Evolutionary conservation across 2,113 vertebrate species (phyloP), one percentile per base, ranked within the genome.

Genomic region (Danionella cerebrum): DNA sequence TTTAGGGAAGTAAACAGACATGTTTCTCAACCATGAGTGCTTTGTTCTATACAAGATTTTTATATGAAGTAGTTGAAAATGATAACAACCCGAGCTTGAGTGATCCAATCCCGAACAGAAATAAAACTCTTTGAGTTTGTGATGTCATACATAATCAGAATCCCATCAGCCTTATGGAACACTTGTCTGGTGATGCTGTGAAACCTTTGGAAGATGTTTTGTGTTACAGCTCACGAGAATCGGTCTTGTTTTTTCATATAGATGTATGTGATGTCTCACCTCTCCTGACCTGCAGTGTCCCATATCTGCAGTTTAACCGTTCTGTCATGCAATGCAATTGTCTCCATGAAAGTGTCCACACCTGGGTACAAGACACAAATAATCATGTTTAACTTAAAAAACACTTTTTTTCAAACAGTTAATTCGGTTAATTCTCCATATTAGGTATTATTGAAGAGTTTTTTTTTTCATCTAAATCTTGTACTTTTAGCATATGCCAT

Each of bases 261-360:
- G 2, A 22, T 12, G 1, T 12, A 5, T 2, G 33, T 22, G 45
- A 53, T 44, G 12, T 47, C 5, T 74, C 80, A 96, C 96, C 95
- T 92, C 72, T 98, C 96, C 69, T 97, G 94, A 8, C 96, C 96
- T 0, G 95, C 95, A 0, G 95, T 97, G 79, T 98, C 96, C 96
- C 96, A 98, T 53, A 98, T 74, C 73, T 90, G 85, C 2, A 98
- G 86, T 5, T 79, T 77, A 53, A 93, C 90, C 36, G 5, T 24
- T 62, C 80, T 86, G 59, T 85, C 87, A 66, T 92, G 91, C 81
- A 97, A 85, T 0, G 75, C 1, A n/a, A 97, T 47, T 25, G 19
- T 90, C 84, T 91, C 93, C 51, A 87, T 62, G 33, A 78, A 89
- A 67, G 89, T 91, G 79, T 98, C 95, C 73, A 98, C 71, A 7